Evolutionary conservation across 2,797 vertebrate species (phyloP).

Genomic region (Pygocentrus nattereri): DNA sequence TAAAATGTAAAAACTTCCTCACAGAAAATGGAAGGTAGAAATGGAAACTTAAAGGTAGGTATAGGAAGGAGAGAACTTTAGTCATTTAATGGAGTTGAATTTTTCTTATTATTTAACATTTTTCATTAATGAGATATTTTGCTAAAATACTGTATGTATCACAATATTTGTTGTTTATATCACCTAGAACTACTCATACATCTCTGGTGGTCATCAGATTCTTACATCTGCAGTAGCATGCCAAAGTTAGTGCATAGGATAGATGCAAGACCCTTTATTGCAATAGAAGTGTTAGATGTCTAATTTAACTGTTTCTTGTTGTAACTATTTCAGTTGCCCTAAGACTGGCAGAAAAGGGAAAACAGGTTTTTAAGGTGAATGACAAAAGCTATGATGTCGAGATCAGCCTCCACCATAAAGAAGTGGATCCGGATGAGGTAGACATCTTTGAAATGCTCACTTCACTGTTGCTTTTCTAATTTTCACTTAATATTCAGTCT

Average conservation of each 20-base stretch:
- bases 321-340: slow-evolving; percentile 64
- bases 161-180: neutral
- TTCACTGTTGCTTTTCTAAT: neutral
- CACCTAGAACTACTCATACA: neutral
- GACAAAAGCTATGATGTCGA: slow-evolving; percentile 63
- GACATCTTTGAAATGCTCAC: neutral
- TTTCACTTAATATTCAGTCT: neutral
- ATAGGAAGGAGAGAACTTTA: no score
- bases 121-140: neutral
- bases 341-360: slow-evolving; percentile 57
- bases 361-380: slow-evolving; percentile 61
- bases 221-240: neutral
- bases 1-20: no score
- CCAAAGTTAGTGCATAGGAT: no score
- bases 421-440: slow-evolving; percentile 71
- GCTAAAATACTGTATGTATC: no score
- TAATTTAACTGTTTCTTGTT: neutral
- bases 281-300: neutral
- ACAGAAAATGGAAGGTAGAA: no score
- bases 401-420: slow-evolving; percentile 47
- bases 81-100: no score
- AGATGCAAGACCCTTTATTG: neutral
- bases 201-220: neutral
- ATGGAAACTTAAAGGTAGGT: no score
- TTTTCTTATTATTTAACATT: neutral